Evolutionary conservation across 1,140 invertebrate species (phyloP).

Genomic region (Dufourea novaeangliae): DNA sequence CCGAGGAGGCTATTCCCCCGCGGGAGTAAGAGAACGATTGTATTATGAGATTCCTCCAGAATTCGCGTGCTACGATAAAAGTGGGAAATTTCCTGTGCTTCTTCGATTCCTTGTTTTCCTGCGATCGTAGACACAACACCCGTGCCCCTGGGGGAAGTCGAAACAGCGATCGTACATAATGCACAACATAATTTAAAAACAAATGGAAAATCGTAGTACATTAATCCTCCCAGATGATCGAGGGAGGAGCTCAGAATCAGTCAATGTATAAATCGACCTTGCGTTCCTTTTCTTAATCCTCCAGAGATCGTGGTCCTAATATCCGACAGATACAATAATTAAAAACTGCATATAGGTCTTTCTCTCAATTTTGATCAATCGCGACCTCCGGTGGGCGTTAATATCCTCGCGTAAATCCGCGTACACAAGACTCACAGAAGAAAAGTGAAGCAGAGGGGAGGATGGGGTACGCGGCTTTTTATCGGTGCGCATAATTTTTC

Average conservation of each 20-base stretch:
- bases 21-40: constrained; percentile 20
- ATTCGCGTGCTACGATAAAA: constrained; percentile 5
- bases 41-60: constrained; percentile 22
- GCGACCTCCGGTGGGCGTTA: not conserved
- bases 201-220: no score
- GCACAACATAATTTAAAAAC: no score
- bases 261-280: no score
- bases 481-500: constrained; percentile 69
- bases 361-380: no score
- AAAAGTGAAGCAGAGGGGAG: not conserved
- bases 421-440: not conserved
- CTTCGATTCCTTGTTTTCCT: not conserved
- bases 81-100: not conserved
- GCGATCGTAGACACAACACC: not conserved
- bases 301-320: no score
- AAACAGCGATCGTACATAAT: no score
- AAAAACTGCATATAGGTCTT: no score
- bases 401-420: not conserved
- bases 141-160: not conserved
- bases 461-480: constrained; percentile 43
- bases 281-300: no score
- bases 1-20: constrained; percentile 36
- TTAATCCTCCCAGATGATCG: no score
- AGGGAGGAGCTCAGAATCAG: no score
- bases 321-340: no score